These are phyloP conservation scores for Tryphoninae sp. DNA, from an alignment of 2,888 invertebrate species.

Conservation along the genomic window DNA sequence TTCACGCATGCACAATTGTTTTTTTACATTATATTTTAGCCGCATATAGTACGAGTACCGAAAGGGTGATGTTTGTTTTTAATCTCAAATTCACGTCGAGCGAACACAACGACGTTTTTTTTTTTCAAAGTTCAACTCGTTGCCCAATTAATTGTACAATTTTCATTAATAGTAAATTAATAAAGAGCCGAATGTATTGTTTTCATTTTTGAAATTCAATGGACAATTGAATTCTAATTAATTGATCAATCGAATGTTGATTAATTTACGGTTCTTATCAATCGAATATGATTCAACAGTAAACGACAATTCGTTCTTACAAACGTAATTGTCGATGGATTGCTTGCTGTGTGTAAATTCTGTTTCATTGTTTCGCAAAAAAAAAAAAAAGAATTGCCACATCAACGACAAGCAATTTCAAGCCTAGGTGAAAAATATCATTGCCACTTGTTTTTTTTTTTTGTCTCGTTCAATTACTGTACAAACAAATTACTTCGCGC, in stretches of 20 bases:
- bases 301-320: background rate
- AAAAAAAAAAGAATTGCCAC: background rate
- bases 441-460: background rate
- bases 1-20: conserved; percentile 37
- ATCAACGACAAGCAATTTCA: background rate
- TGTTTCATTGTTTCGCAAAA: conserved; percentile 39
- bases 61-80: conserved; percentile 12
- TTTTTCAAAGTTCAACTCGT: no score
- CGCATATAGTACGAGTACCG: conserved; percentile 63
- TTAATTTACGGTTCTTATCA: no score
- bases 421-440: conserved; percentile 20
- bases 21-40: conserved; percentile 48
- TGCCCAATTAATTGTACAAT: no score
- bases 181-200: no score
- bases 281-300: background rate
- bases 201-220: no score
- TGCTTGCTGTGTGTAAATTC: background rate
- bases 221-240: no score
- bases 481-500: conserved; percentile 34
- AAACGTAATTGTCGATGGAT: background rate
- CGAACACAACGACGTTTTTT: no score
- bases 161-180: no score
- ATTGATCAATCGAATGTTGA: no score
- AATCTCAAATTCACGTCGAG: no score
- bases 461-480: conserved; percentile 1